Evolutionary conservation across 2,888 invertebrate species (phyloP), one percentile per base, ranked within the genome.

Genomic region (Hipparchia sbordonii): DNA sequence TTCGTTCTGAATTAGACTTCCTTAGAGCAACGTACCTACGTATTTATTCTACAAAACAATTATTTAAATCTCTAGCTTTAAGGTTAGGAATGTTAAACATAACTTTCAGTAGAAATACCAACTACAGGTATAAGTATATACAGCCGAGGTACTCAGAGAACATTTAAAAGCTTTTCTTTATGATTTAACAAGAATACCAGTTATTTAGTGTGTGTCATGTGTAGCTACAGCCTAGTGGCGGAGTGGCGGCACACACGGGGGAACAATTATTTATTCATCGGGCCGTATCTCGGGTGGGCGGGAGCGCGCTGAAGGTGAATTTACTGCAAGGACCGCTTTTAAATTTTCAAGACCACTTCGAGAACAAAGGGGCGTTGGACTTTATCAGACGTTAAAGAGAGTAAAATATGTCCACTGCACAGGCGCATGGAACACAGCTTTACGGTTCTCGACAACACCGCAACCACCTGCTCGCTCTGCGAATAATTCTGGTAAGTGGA

Each of bases 381-480:
- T 90, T 88, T 87, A 88, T 88, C 87, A 85, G 84, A 84, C 86
- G 81, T 85, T 90, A 90, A 91, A 90, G 87, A 87, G 85, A 87
- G 89, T 86, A 88, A 89, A 91, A 88, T 90, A 89, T 91, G 88
- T 90, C 87, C 83, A 84, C 82, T 87, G 88, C 89, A 88, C 83
- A 80, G 82, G 83, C 82, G 84, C 85, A 84, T 82, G 81, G 81
- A 81, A 83, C 80, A 12, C 7, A 59, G 45, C 57, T 39, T 33
- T 61, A 52, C 63, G 80, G 82, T 81, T 81, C 70, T 80, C 81
- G 80, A 81, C 81, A 80, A 82, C 82, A 83, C 84, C 84, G 80
- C 82, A 79, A 82, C 82, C 87, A 87, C 86, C 87, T 87, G 87
- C 85, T 85, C 87, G 87, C 81, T 79, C 78, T 78, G 39, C 39